phyloP scores from a whole-genome alignment of 2,797 vertebrate species.

The Cyprinodon diabolis region DNA sequence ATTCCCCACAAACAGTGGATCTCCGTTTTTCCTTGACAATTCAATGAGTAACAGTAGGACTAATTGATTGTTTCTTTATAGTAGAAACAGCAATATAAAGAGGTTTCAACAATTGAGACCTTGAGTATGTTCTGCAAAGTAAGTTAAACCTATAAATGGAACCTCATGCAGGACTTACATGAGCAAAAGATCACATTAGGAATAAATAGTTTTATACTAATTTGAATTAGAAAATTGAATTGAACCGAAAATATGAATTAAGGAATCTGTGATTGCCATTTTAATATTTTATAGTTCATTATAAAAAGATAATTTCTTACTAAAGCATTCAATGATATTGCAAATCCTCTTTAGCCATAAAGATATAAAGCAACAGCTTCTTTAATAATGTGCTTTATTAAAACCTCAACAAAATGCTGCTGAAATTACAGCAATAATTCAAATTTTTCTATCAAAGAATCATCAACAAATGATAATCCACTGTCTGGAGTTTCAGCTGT shows the following conservation, averaged over 20 bases:
- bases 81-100: no score
- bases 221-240: no score
- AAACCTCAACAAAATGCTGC: not conserved
- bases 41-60: not conserved
- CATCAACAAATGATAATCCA: not conserved
- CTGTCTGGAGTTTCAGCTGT: not conserved
- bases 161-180: not conserved
- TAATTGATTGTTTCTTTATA: not conserved
- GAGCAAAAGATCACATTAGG: not conserved
- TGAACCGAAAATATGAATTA: not conserved
- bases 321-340: not conserved
- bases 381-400: not conserved
- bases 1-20: no score
- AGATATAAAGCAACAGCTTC: not conserved
- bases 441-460: not conserved
- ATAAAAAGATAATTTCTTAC: not conserved
- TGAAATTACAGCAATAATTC: not conserved
- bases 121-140: no score
- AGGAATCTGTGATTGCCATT: not conserved
- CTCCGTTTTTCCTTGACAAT: no score
- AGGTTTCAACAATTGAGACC: no score
- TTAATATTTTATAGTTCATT: not conserved
- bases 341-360: not conserved
- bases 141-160: not conserved
- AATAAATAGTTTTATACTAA: not conserved